Base-by-base conservation (phyloP, 2,797 vertebrate species). In the Tadarida brasiliensis region DNA sequence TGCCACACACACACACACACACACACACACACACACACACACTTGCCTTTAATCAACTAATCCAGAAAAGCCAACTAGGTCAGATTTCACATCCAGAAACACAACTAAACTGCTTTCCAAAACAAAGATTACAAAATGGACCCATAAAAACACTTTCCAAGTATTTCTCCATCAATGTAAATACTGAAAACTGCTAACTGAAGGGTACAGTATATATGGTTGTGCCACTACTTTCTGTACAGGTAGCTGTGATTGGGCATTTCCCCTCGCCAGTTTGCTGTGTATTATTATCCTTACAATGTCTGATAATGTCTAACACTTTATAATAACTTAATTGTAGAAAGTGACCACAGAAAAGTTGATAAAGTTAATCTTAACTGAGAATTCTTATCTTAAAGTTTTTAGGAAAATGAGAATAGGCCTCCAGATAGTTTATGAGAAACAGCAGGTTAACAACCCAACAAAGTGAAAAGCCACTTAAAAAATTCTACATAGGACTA, bases 361-460 rank as follows among this genome's bases (percentile, higher is more conserved):
- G 61, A 44, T 33, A 76, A 81, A 86, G 80, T 68, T 92, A 84
- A 73, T 54, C 28, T 80, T 71, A 89, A 87, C 2, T n/a, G 47
- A 2, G 14, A 87, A 30, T 30, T 87, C 28, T 59, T 26, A 54
- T 77, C 44, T 81, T 74, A 59, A 78, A 14, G 12, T 33, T 39
- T 63, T 68, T 47, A 68, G 39, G 28, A 19, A 35, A 91, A 56
- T 77, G 24, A 82, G 28, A 5, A 19, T 33, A 51, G 51, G 56
- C 33, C 14, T 86, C 51, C 70, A 24, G 47, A 54, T 70, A 91
- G 63, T 82, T 70, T 63, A 61, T 7, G 24, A 57, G 68, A 83
- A 96, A 83, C 4, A 65, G 30, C 61, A 88, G 35, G 24, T 76
- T 94, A 74, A 86, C 22, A 76, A 87, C 10, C 57, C 57, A 77